These are phyloP conservation scores for Hemibagrus guttatus DNA, from an alignment of 2,797 vertebrate species.

Conservation along the genomic window DNA sequence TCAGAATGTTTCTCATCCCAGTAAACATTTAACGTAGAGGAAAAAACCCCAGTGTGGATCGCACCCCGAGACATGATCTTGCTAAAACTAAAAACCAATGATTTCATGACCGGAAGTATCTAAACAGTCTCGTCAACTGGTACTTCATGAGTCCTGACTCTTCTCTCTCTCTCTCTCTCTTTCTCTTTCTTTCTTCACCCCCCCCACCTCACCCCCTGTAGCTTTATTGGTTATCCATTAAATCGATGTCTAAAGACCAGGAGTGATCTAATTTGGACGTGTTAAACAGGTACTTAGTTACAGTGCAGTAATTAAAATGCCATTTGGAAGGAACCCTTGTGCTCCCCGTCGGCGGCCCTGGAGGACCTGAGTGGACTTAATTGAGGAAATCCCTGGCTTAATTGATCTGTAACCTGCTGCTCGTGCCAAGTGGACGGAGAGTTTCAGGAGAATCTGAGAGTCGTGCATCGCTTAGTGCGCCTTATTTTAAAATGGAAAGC, in stretches of 20 bases:
- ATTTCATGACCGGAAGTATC: too few relatives aligned
- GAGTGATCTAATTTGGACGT: slow-evolving; percentile 63
- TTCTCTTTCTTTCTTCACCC: slow-evolving; percentile 17
- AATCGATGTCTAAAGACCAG: slow-evolving; percentile 65
- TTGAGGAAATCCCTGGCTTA: slow-evolving; percentile 59
- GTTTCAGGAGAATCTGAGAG: slow-evolving; percentile 5
- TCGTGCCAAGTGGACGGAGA: slow-evolving; percentile 46
- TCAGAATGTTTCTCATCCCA: slow-evolving; percentile 55
- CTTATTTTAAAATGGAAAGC: background rate
- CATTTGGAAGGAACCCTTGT: slow-evolving; percentile 55
- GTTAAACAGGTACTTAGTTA: slow-evolving; percentile 61
- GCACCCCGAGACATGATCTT: background rate
- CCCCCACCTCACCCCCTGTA: slow-evolving; percentile 42
- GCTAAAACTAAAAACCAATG: background rate
- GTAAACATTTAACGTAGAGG: slow-evolving; percentile 33
- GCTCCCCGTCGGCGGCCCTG: slow-evolving; percentile 46
- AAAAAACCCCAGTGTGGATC: background rate
- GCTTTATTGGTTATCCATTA: slow-evolving; percentile 60
- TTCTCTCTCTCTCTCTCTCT: background rate
- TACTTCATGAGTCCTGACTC: background rate
- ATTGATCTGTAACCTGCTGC: slow-evolving; percentile 59
- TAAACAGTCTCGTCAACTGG: background rate
- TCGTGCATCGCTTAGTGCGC: background rate
- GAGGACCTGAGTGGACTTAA: slow-evolving; percentile 54
- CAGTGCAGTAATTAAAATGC: slow-evolving; percentile 58